phyloP scores from a whole-genome alignment of 1,140 invertebrate species.

The Ceratina japonica region DNA sequence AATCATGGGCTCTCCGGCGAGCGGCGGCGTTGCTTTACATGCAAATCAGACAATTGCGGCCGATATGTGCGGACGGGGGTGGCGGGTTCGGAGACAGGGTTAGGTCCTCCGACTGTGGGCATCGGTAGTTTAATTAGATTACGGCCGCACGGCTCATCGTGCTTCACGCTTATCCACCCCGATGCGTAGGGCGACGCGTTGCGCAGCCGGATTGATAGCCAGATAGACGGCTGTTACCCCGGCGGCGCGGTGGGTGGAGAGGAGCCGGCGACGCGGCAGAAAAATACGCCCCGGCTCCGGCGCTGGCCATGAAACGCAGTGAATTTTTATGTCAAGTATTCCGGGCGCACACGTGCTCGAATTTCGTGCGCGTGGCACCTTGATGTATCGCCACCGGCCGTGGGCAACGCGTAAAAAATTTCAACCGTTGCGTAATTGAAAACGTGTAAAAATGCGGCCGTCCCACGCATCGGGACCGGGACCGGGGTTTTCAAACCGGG shows the following conservation, averaged over 20 bases:
- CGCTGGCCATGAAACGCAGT: slow-evolving; percentile 36
- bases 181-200: slow-evolving; percentile 43
- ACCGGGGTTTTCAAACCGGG: not conserved
- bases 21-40: slow-evolving; percentile 63
- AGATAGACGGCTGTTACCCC: slow-evolving; percentile 42
- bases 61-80: slow-evolving; percentile 54
- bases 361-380: slow-evolving; percentile 47
- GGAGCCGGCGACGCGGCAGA: slow-evolving; percentile 30
- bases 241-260: not conserved
- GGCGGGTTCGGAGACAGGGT: slow-evolving; percentile 34
- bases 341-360: slow-evolving; percentile 38
- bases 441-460: slow-evolving; percentile 37
- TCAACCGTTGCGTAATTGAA: slow-evolving; percentile 43
- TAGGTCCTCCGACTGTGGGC: slow-evolving; percentile 49
- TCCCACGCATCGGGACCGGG: not conserved
- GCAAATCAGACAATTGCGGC: slow-evolving; percentile 70
- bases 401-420: slow-evolving; percentile 23
- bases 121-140: slow-evolving; percentile 70
- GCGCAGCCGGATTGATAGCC: slow-evolving; percentile 60
- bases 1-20: slow-evolving; percentile 57
- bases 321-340: slow-evolving; percentile 52
- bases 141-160: slow-evolving; percentile 58
- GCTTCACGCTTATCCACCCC: slow-evolving; percentile 56
- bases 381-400: slow-evolving; percentile 25
- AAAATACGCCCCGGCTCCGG: slow-evolving; percentile 46